Percentiles rank a stretch among this genome's conserved stretches.
phyloP scores from a whole-genome alignment of 37 sponge, comb jelly and placozoan genomes.

The Ianthella basta region DNA sequence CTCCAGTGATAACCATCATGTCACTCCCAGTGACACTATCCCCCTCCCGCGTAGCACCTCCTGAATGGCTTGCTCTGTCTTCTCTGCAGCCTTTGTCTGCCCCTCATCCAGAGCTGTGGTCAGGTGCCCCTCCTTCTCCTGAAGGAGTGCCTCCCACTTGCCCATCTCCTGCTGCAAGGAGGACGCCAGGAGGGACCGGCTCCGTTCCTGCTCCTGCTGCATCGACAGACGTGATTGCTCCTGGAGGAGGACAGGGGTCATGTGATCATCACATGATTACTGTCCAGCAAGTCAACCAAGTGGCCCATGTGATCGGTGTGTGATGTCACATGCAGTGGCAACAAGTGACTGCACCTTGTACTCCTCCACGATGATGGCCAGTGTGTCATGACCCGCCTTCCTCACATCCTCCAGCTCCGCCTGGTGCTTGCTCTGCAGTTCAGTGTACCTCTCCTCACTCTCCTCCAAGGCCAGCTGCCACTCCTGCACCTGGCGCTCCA shows the following conservation, averaged over 20 bases:
- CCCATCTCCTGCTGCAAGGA: slow-evolving; percentile 62
- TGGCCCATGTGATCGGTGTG: not conserved
- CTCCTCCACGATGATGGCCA: slow-evolving; percentile 85
- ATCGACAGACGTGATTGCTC: slow-evolving; percentile 58
- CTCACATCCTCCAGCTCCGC: slow-evolving; percentile 76
- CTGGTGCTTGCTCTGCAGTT: slow-evolving; percentile 62
- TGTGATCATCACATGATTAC: not conserved
- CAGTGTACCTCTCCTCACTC: slow-evolving; percentile 53
- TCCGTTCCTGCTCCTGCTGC: slow-evolving; percentile 57
- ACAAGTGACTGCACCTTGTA: slow-evolving; percentile 81
- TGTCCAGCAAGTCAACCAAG: not conserved
- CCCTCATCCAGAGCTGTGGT: slow-evolving; percentile 62
- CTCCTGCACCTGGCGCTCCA: slow-evolving; percentile 70
- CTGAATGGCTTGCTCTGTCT: slow-evolving; percentile 37
- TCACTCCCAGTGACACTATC: too few species aligned
- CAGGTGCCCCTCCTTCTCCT: slow-evolving; percentile 56
- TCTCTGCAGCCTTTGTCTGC: slow-evolving; percentile 42
- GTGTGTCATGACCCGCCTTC: slow-evolving; percentile 74
- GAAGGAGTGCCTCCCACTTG: slow-evolving; percentile 56
- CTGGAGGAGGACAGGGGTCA: not conserved
- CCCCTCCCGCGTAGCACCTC: not conserved
- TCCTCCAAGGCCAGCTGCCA: slow-evolving; percentile 67
- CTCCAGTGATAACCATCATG: too few species aligned
- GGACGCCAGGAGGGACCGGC: slow-evolving; percentile 61
- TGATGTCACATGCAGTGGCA: too few species aligned